Base-by-base conservation (phyloP, 2,797 vertebrate genomes). In the Sebastes goodei region DNA sequence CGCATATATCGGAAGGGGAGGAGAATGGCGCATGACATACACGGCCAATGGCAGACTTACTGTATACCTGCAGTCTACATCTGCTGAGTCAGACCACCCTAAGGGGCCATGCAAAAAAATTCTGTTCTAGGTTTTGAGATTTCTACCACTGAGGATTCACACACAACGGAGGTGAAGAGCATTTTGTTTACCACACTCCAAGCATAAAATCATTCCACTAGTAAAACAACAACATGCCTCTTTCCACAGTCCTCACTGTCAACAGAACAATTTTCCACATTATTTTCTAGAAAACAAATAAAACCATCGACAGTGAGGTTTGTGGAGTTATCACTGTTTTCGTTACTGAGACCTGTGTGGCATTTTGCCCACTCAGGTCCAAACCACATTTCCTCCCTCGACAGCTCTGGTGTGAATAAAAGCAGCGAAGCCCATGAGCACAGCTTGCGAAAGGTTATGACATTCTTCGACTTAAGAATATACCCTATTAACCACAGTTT, bases 391-490 rank as follows among this genome's bases (percentile, higher is more conserved):
- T 59, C 35, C 61, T 63, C 14, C 17, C 25, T 55, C 15, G 10
- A n/a, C 42, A 56, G 46, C 38, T 65, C 53, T 53, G 46, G 68
- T 82, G 65, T 82, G 63, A 67, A 82, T 60, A 71, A 77, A 74
- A 59, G 49, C 55, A 78, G 25, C 14, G 6, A 35, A 61, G 35
- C 30, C 33, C n/a, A 71, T 20, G 61, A 63, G 72, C 46, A 62
- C 67, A 86, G 70, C 73, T 46, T 80, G 78, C 38, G 52, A 86
- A 85, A 86, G 74, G 80, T 88, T 79, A 60, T 73, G 80, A 35
- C 76, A 82, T 78, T 84, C 38, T 73, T 60, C 21, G 14, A 68
- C 38, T 62, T 30, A 76, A 55, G 42, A 80, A 67, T 29, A 14
- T 25, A 74, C 38, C 42, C 33, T 74, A 74, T 78, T 80, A 82